These are phyloP conservation scores for Trypoxylon attenuatum DNA, from an alignment of 2,888 invertebrate species.

Conservation along the genomic window DNA sequence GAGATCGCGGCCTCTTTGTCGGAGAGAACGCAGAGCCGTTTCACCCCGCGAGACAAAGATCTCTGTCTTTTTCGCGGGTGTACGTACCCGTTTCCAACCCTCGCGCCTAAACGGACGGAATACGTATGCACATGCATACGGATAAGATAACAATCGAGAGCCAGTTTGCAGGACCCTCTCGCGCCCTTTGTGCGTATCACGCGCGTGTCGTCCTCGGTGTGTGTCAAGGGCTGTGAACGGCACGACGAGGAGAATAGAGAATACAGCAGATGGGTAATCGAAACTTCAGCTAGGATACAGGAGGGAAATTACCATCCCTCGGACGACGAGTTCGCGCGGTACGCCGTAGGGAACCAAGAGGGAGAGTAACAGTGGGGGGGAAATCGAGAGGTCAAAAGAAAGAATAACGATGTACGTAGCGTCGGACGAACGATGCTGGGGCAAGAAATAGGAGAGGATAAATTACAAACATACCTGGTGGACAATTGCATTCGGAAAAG, in stretches of 20 bases:
- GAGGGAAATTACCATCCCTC: too few relatives aligned
- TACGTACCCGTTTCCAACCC: too few relatives aligned
- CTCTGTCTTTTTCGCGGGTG: slow-evolving; percentile 12
- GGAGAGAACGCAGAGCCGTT: slow-evolving; percentile 23
- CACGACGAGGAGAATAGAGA: not conserved
- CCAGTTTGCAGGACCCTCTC: slow-evolving; percentile 7
- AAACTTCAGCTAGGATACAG: not conserved
- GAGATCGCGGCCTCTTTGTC: slow-evolving; percentile 42
- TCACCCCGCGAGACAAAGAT: slow-evolving; percentile 38
- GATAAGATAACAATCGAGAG: slow-evolving; percentile 14
- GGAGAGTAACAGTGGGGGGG: not conserved
- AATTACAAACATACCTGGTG: slow-evolving; percentile 62
- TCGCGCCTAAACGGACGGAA: too few relatives aligned
- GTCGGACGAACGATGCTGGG: too few relatives aligned
- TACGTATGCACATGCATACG: not conserved
- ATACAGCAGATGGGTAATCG: slow-evolving; percentile 5
- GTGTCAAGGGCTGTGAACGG: slow-evolving; percentile 8
- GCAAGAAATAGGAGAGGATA: not conserved
- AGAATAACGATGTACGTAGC: too few relatives aligned
- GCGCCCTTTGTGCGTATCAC: slow-evolving; percentile 8
- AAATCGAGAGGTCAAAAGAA: not conserved
- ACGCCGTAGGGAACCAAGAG: too few relatives aligned
- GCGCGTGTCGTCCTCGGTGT: slow-evolving; percentile 13
- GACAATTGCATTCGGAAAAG: slow-evolving; percentile 70
- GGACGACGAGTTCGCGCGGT: too few relatives aligned